A percentile compares a stretch with the other conserved stretches of the same genome.
Conservation (phyloP, 2,888 invertebrate genomes). For the Dascillus cervinus region DNA sequence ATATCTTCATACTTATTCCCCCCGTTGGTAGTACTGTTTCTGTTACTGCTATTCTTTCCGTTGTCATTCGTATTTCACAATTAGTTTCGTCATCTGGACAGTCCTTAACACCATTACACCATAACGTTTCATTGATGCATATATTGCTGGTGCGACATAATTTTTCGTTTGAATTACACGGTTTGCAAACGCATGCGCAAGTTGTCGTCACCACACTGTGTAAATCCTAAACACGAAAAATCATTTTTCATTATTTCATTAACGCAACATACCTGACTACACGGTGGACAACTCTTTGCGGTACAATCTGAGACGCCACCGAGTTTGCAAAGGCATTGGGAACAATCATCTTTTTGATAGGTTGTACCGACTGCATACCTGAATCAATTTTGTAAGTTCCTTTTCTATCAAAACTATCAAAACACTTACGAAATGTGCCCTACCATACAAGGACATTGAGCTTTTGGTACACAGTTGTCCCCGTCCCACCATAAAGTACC, state of each 20-base stretch:
- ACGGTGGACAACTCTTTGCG: conserved; percentile 60
- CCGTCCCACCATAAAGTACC: conserved; percentile 64
- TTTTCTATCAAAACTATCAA: no score
- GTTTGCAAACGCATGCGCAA: conserved; percentile 67
- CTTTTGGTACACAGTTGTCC: conserved; percentile 57
- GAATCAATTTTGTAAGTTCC: no score
- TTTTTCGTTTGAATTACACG: conserved; percentile 57
- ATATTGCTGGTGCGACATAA: conserved; percentile 68
- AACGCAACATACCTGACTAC: no score
- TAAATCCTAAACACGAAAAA: conserved; percentile 39
- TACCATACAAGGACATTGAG: conserved; percentile 72
- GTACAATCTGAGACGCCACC: conserved; percentile 65
- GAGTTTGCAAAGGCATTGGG: conserved; percentile 70
- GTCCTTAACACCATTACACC: conserved; percentile 77
- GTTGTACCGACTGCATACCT: conserved; percentile 67
- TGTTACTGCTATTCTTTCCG: no score
- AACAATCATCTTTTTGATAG: conserved; percentile 66
- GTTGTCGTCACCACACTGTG: conserved; percentile 51
- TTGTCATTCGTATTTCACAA: no score
- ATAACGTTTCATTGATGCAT: conserved; percentile 60
- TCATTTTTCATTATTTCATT: no score
- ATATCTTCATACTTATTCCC: no score
- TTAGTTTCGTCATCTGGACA: conserved; percentile 82
- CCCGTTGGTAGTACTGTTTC: no score
- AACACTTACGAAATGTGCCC: conserved; percentile 52